Percentiles rank a stretch among this genome's conserved stretches.
These are phyloP conservation scores for Enteromius anoplus DNA, from an alignment of 2,797 vertebrate genomes.

Conservation along the genomic window DNA sequence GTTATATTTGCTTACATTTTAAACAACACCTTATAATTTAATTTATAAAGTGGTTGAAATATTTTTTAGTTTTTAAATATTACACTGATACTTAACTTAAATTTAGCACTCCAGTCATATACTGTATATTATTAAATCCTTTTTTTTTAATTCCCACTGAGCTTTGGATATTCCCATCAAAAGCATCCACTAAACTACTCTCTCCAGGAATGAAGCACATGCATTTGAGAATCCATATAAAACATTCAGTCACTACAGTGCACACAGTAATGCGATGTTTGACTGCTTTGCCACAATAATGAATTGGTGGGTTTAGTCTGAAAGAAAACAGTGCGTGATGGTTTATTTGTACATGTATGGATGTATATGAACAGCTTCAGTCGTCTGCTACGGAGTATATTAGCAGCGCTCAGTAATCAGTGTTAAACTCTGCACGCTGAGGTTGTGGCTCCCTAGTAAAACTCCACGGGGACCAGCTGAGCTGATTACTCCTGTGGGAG, in stretches of 20 bases:
- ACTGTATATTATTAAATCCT: background rate
- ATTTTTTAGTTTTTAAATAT: background rate
- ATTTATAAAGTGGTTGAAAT: background rate
- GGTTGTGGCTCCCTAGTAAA: slow-evolving; percentile 41
- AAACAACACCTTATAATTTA: background rate
- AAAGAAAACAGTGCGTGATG: slow-evolving; percentile 15
- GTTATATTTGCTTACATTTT: background rate
- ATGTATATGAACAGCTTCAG: background rate
- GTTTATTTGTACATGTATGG: slow-evolving; percentile 15
- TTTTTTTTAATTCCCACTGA: background rate
- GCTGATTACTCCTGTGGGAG: slow-evolving; percentile 47
- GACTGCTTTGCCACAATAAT: background rate
- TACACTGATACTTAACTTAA: background rate
- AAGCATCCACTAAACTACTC: background rate
- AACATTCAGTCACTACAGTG: background rate
- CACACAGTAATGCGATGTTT: background rate
- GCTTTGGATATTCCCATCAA: background rate
- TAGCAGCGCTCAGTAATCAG: slow-evolving; percentile 43
- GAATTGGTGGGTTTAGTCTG: background rate
- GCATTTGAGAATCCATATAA: background rate
- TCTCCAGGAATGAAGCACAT: background rate
- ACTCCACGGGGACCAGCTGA: slow-evolving; percentile 25
- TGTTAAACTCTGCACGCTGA: slow-evolving; percentile 28
- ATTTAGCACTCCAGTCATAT: background rate
- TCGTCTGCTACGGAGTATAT: slow-evolving; percentile 6